Evolutionary conservation across 2,888 invertebrate species (phyloP).

Genomic region (Acanthosepion pharaonis): DNA sequence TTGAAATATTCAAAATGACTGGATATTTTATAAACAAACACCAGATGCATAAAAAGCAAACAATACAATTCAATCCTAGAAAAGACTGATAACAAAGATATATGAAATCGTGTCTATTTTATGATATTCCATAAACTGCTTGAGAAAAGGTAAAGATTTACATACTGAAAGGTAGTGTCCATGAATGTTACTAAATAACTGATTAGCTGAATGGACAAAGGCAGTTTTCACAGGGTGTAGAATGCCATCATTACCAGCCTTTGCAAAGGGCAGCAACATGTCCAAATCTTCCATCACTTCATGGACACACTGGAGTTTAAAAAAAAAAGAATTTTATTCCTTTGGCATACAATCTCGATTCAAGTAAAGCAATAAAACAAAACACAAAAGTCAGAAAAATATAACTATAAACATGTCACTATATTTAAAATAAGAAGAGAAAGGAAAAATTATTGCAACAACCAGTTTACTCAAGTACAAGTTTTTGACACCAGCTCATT

Average conservation of each 20-base stretch:
- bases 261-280: conserved; percentile 66
- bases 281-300: conserved; percentile 64
- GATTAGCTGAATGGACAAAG: conserved; percentile 65
- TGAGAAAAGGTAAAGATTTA: not conserved
- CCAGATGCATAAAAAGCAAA: too few relatives aligned
- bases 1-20: too few relatives aligned
- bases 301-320: conserved; percentile 58
- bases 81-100: too few relatives aligned
- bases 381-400: too few relatives aligned
- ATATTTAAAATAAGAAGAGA: too few relatives aligned
- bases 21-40: too few relatives aligned
- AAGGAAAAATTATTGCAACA: too few relatives aligned
- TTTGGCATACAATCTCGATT: not conserved
- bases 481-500: too few relatives aligned
- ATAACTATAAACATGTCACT: too few relatives aligned
- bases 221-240: conserved; percentile 62
- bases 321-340: not conserved
- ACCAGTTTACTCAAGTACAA: too few relatives aligned
- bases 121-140: not conserved
- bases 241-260: conserved; percentile 65
- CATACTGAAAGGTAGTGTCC: conserved; percentile 54
- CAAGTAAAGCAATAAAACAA: not conserved
- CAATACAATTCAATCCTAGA: too few relatives aligned
- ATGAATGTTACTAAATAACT: conserved; percentile 65
- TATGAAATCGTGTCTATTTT: not conserved